Percentiles rank a stretch among this genome's conserved stretches.
These are phyloP conservation scores for Epinotia bilunana DNA, from an alignment of 2,888 invertebrate species.

Conservation along the genomic window DNA sequence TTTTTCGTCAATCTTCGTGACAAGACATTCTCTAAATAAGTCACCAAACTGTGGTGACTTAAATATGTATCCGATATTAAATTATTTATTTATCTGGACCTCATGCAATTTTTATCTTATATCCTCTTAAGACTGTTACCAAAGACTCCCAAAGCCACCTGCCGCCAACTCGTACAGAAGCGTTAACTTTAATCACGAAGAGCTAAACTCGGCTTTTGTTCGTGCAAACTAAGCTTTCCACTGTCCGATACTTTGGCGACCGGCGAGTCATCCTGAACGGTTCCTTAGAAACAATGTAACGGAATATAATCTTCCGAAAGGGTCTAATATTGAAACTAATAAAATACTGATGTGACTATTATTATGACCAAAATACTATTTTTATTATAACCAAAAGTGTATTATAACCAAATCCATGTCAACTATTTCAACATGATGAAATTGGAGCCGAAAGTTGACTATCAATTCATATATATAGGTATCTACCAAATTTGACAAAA, in stretches of 20 bases:
- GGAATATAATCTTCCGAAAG: neutral
- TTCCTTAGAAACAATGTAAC: neutral
- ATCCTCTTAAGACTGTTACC: conserved; percentile 10
- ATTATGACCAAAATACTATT: neutral
- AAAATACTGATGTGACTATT: neutral
- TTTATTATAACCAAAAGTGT: neutral
- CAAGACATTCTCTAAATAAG: neutral
- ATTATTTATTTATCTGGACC: neutral
- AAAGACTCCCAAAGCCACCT: conserved; percentile 33
- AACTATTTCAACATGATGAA: neutral
- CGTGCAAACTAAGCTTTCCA: conserved; percentile 24
- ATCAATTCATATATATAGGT: too few species aligned
- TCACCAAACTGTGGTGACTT: neutral
- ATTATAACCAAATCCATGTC: too few species aligned
- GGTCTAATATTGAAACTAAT: neutral
- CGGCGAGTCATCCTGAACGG: neutral
- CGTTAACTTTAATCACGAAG: conserved; percentile 38
- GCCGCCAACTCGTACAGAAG: conserved; percentile 28
- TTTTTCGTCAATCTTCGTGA: too few species aligned
- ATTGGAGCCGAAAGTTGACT: neutral
- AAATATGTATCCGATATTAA: neutral
- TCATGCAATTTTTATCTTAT: neutral
- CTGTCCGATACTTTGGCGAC: conserved; percentile 9
- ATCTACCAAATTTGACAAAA: too few species aligned
- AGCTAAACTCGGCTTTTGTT: conserved; percentile 29